Conservation (phyloP, 2,888 invertebrate species). For the Lycophotia porphyrea region DNA sequence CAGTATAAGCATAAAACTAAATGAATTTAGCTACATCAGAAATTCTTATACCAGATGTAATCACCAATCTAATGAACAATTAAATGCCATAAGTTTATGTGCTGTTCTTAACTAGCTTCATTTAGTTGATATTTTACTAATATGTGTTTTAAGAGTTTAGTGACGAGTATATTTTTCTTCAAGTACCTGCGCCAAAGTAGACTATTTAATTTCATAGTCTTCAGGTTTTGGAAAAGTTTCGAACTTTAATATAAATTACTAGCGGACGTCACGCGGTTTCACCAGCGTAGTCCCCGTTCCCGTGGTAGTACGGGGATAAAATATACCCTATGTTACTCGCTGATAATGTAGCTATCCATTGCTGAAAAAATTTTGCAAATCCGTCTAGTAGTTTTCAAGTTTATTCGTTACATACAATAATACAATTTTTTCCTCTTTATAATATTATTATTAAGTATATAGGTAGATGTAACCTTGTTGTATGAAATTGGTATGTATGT, state of each 20-base stretch:
- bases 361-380: too few species aligned
- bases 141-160: background rate
- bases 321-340: too few species aligned
- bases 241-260: background rate
- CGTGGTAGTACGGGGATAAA: too few species aligned
- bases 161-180: background rate
- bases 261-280: too few species aligned
- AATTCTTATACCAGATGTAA: slow-evolving; percentile 72
- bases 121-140: slow-evolving; percentile 40
- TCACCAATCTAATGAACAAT: slow-evolving; percentile 69
- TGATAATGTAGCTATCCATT: too few species aligned
- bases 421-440: too few species aligned
- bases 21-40: slow-evolving; percentile 27
- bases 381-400: too few species aligned
- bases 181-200: background rate
- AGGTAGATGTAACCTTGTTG: background rate
- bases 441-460: too few species aligned
- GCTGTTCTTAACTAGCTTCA: slow-evolving; percentile 47
- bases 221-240: background rate
- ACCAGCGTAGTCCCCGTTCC: too few species aligned
- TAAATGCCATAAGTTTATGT: slow-evolving; percentile 70
- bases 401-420: too few species aligned
- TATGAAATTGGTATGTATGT: too few species aligned
- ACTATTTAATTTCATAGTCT: background rate
- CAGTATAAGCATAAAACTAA: slow-evolving; percentile 50